A percentile compares a stretch with the other conserved stretches of the same genome.
phyloP scores from a whole-genome alignment of 2,888 invertebrate species.

The Epinotia demarniana region DNA sequence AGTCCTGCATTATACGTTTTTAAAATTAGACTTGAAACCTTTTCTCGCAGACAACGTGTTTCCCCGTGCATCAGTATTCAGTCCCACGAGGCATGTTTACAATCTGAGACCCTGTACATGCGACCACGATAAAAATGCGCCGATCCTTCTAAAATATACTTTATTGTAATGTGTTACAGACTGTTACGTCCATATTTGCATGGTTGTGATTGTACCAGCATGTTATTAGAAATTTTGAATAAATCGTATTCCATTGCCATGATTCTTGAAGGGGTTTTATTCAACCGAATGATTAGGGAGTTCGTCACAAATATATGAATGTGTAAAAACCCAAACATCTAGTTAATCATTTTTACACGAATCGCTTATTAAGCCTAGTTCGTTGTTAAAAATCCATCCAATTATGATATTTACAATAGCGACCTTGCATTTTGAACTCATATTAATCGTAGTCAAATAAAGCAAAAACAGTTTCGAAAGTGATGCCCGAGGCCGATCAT shows the following conservation, averaged over 20 bases:
- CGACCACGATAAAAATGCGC: slow-evolving; percentile 48
- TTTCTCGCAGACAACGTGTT: slow-evolving; percentile 66
- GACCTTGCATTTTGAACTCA: slow-evolving; percentile 50
- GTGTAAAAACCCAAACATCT: neutral
- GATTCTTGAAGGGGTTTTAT: neutral
- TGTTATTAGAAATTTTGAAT: slow-evolving; percentile 28
- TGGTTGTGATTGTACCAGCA: slow-evolving; percentile 1
- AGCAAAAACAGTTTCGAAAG: slow-evolving; percentile 65
- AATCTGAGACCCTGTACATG: slow-evolving; percentile 61
- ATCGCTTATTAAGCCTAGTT: neutral
- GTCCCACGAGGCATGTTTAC: slow-evolving; percentile 63
- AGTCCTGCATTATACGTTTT: neutral
- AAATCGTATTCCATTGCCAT: slow-evolving; percentile 12
- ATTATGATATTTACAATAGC: slow-evolving; percentile 33
- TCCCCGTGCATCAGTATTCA: slow-evolving; percentile 75
- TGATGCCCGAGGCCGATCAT: slow-evolving; percentile 80
- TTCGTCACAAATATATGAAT: neutral
- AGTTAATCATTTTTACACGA: neutral
- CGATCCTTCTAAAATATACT: neutral
- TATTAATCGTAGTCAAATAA: slow-evolving; percentile 58
- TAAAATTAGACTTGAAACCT: slow-evolving; percentile 12
- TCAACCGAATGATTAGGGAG: neutral
- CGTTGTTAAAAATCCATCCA: neutral
- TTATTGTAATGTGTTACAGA: neutral
- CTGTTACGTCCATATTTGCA: neutral